phyloP scores from a whole-genome alignment of 2,113 vertebrate genomes.

The Amphiprion ocellaris region DNA sequence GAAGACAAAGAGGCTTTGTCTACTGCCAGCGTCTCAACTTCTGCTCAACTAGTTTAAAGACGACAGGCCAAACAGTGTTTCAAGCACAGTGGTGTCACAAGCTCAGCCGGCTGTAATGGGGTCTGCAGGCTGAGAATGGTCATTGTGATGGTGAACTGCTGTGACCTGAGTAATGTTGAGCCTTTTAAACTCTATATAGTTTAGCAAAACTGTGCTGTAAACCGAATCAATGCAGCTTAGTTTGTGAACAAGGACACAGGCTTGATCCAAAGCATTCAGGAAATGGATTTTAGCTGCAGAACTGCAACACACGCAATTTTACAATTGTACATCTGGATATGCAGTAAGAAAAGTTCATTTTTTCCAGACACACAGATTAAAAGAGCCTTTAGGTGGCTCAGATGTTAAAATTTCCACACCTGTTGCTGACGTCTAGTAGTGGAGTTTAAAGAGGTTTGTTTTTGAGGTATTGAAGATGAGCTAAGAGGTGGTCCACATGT shows the following conservation, averaged over 20 bases:
- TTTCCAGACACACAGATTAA: background rate
- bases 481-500: too few species aligned
- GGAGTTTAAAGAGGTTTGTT: too few species aligned
- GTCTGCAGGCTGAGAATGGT: slow-evolving; percentile 7
- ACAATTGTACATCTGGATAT: background rate
- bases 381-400: background rate
- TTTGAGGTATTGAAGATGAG: too few species aligned
- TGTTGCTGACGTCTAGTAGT: too few species aligned
- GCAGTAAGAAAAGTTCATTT: background rate
- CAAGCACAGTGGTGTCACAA: slow-evolving; percentile 14
- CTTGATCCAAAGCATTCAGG: background rate
- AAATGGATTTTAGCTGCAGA: background rate
- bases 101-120: slow-evolving; percentile 19
- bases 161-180: slow-evolving; percentile 26
- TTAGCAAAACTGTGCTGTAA: background rate
- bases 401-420: background rate
- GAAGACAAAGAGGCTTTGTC: slow-evolving; percentile 65
- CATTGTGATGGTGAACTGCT: slow-evolving; percentile 11
- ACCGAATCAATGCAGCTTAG: slow-evolving; percentile 9
- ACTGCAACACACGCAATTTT: background rate
- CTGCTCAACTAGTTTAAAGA: slow-evolving; percentile 43
- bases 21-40: slow-evolving; percentile 23
- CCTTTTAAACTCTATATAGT: slow-evolving; percentile 18
- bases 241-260: slow-evolving; percentile 1
- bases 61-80: slow-evolving; percentile 26